Evolutionary conservation across 2,888 invertebrate species (phyloP), one percentile per base, ranked within the genome.

Genomic region (Melipona beecheii): DNA sequence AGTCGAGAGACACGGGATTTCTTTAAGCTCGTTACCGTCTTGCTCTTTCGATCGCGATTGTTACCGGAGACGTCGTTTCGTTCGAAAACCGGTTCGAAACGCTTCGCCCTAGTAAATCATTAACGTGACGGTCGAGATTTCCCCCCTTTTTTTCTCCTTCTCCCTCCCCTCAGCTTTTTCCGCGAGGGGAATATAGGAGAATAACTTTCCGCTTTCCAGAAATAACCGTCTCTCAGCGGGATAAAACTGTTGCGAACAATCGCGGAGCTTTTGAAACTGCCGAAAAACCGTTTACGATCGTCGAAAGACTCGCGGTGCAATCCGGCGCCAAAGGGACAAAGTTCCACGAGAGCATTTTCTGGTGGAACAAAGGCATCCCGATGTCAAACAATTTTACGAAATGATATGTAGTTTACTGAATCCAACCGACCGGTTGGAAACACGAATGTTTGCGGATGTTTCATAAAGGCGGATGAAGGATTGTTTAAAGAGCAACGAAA

Each of bases 241-340:
- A 69, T 56, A 19, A 64, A 62, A 64, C 31, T 43, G 56, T 65
- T 70, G 49, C 64, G 49, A 69, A 66, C 76, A 54, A 68, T 77
- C n/a, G 31, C 60, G 49, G 31, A 13, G 52, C 31, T 64, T 65
- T 62, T 50, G 50, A 17, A 69, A 56, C 24, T 24, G 31, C 2
- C 49, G 56, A 50, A 50, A 52, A 77, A 71, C 15, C 50, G 43
- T 60, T 27, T 15, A 5, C n/a, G 52, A 75, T 24, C 4, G 65
- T n/a, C 24, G 27, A 52, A 74, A 60, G 66, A 27, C 52, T 31
- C 24, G 43, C 11, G 31, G 19, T 17, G 60, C 36, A 68, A 50
- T 68, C 54, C 50, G 24, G 24, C 54, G 3, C 9, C 15, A 69
- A 54, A 27, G 70, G 49, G 50, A 17, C 5, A 17, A 24, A 62